Evolutionary conservation across 2,113 vertebrate species (phyloP).

Genomic region (Girardinichthys multiradiatus): DNA sequence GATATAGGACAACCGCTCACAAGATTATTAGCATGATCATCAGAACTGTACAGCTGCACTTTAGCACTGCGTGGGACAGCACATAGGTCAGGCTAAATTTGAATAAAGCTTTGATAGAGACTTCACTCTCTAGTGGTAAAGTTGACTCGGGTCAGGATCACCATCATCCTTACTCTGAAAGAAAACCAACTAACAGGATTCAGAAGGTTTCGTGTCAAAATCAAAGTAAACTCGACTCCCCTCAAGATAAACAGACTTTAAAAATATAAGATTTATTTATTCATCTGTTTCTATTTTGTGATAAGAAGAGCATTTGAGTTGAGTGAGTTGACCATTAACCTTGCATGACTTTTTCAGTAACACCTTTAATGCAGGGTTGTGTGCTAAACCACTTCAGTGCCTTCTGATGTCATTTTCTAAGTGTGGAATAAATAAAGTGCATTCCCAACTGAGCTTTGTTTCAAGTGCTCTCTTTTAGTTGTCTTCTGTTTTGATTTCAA

Average conservation of each 20-base stretch:
- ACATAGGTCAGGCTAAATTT: constrained; percentile 27
- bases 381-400: constrained; percentile 77
- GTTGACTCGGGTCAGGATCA: constrained; percentile 32
- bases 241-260: background rate
- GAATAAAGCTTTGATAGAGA: constrained; percentile 29
- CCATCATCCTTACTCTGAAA: constrained; percentile 29
- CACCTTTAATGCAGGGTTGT: constrained; percentile 53
- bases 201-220: constrained; percentile 20
- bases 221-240: constrained; percentile 13
- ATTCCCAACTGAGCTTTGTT: constrained; percentile 67
- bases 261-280: constrained; percentile 23
- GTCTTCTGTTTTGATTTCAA: background rate
- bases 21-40: constrained; percentile 51
- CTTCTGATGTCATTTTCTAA: constrained; percentile 77
- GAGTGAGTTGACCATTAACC: constrained; percentile 56
- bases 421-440: constrained; percentile 79
- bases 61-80: constrained; percentile 58
- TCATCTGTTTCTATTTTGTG: constrained; percentile 10
- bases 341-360: constrained; percentile 55
- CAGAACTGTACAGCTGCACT: constrained; percentile 68
- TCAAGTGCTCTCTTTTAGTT: background rate
- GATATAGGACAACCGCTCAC: no score
- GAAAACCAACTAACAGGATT: constrained; percentile 23
- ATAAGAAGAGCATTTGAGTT: constrained; percentile 4
- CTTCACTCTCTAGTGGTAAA: constrained; percentile 22